Conservation (phyloP, 2,113 vertebrate species). For the Xyliphius kryptos region DNA sequence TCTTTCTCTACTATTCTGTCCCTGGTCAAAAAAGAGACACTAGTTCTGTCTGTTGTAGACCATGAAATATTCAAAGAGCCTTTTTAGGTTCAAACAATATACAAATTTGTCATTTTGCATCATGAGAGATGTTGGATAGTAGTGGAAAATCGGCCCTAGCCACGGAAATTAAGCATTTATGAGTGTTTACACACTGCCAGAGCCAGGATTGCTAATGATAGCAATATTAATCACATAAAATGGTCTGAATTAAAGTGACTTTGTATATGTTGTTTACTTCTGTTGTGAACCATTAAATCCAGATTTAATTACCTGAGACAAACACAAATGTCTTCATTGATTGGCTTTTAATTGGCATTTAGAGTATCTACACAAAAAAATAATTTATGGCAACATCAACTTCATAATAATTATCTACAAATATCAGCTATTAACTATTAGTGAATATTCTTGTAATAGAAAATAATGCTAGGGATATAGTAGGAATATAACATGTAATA, state of each 20-base stretch:
- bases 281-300: constrained; percentile 15
- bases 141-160: no score
- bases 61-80: constrained; percentile 1
- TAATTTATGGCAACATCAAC: no score
- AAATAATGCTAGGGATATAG: no score
- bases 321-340: constrained; percentile 8
- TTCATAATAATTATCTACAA: no score
- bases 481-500: no score
- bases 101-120: constrained; percentile 16
- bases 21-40: constrained; percentile 10
- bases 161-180: no score
- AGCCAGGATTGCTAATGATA: constrained; percentile 1
- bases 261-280: constrained; percentile 18
- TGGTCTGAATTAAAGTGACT: background rate
- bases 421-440: no score
- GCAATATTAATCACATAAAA: constrained; percentile 4
- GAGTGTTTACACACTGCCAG: no score
- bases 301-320: constrained; percentile 25
- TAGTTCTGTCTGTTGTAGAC: constrained; percentile 19
- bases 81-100: constrained; percentile 1
- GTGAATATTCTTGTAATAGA: no score
- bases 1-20: constrained; percentile 37
- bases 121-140: constrained; percentile 12
- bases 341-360: constrained; percentile 24
- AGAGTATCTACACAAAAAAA: background rate